Conservation (phyloP, 2,797 vertebrate genomes). For the Eulemur rubriventer region DNA sequence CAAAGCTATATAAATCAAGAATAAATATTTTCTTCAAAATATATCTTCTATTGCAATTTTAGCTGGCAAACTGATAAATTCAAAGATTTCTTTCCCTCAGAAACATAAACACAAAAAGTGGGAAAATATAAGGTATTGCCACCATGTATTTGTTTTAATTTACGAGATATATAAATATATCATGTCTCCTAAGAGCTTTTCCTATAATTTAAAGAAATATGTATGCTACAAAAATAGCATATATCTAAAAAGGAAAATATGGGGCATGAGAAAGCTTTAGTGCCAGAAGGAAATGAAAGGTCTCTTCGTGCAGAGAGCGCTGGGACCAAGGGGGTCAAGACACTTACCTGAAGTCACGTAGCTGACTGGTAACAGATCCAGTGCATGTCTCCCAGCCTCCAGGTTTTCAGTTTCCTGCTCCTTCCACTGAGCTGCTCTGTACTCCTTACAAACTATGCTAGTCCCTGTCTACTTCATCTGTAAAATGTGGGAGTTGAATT, state of each 20-base stretch:
- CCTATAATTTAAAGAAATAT: constrained; percentile 58
- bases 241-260: constrained; percentile 1
- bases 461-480: background rate
- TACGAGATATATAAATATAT: constrained; percentile 35
- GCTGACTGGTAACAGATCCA: background rate
- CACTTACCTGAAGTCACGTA: background rate
- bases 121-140: background rate
- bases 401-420: background rate
- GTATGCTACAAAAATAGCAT: constrained; percentile 28
- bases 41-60: constrained; percentile 17
- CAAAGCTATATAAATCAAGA: constrained; percentile 45
- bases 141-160: constrained; percentile 47
- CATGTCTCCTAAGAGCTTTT: constrained; percentile 30
- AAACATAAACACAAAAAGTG: constrained; percentile 46
- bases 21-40: constrained; percentile 41
- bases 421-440: background rate
- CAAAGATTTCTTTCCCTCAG: background rate
- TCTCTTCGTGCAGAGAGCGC: background rate
- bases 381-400: rapidly evolving
- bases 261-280: background rate
- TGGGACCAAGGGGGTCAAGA: background rate
- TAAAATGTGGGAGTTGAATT: background rate
- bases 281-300: background rate
- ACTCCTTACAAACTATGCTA: background rate
- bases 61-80: constrained; percentile 30